Evolutionary conservation across 2,113 vertebrate species (phyloP).

Genomic region (Microtus pennsylvanicus): DNA sequence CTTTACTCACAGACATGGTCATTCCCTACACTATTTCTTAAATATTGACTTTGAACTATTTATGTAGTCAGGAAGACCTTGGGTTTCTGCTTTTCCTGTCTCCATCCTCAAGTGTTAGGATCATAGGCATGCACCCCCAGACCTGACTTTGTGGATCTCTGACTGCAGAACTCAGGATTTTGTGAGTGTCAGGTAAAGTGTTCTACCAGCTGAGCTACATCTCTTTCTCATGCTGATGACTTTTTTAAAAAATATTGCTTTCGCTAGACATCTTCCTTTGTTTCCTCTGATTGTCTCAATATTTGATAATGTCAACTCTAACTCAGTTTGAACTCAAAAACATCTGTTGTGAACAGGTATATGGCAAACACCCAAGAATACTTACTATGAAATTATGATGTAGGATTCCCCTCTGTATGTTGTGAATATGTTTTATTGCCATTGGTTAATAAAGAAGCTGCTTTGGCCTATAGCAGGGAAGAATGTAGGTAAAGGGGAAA

Average conservation of each 20-base stretch:
- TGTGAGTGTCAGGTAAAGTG: background rate
- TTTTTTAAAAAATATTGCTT: background rate
- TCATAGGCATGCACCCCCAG: accelerated
- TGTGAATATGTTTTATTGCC: too few species aligned
- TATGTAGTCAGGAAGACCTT: background rate
- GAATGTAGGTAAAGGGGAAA: too few species aligned
- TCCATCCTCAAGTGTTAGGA: background rate
- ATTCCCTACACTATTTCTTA: background rate
- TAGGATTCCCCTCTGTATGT: too few species aligned
- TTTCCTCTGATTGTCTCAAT: background rate
- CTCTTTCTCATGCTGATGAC: too few species aligned
- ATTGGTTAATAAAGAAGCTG: too few species aligned
- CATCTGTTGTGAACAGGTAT: background rate
- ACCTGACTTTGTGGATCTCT: background rate
- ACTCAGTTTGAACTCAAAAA: background rate
- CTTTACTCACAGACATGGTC: background rate
- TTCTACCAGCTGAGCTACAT: background rate
- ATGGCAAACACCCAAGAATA: background rate
- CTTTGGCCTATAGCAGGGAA: too few species aligned
- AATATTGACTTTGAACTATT: background rate
- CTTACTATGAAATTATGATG: background rate
- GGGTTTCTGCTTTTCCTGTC: background rate
- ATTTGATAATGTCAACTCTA: background rate
- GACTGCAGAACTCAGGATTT: background rate
- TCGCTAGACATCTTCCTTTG: background rate